phyloP scores from a whole-genome alignment of 2,113 vertebrate species.

The Cyanistes caeruleus region DNA sequence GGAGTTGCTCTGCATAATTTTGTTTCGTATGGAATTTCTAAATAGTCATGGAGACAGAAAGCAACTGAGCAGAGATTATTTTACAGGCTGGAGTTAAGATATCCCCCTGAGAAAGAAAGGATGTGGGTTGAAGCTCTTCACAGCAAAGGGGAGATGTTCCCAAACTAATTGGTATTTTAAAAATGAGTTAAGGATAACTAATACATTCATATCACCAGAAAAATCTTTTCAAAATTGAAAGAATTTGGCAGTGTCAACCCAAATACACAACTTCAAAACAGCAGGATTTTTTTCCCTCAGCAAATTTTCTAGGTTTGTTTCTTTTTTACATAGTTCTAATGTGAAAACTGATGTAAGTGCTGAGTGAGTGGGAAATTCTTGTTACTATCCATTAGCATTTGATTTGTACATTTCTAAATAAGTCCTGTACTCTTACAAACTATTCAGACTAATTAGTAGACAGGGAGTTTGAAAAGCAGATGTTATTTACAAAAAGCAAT shows the following conservation, averaged over 20 bases:
- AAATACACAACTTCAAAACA: neutral
- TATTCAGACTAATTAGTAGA: constrained; percentile 54
- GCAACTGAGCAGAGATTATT: neutral
- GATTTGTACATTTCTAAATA: constrained; percentile 43
- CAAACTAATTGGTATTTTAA: neutral
- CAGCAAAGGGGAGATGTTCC: neutral
- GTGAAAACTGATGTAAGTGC: constrained; percentile 3
- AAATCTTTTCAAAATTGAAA: neutral
- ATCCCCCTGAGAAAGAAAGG: neutral
- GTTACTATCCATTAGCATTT: constrained; percentile 38
- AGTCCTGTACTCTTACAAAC: neutral
- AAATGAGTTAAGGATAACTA: neutral
- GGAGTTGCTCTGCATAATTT: neutral
- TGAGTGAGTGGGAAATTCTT: constrained; percentile 34
- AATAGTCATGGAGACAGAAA: neutral
- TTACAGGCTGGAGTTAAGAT: neutral
- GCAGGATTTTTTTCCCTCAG: neutral
- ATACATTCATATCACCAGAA: neutral
- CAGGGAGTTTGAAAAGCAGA: constrained; percentile 58
- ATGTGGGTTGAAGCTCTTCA: neutral
- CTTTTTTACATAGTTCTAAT: neutral
- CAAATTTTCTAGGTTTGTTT: neutral
- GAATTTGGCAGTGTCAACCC: neutral
- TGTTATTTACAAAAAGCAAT: constrained; percentile 59
- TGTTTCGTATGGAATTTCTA: neutral